phyloP scores from a whole-genome alignment of 2,113 vertebrate genomes.

The Sinosuthora webbiana region DNA sequence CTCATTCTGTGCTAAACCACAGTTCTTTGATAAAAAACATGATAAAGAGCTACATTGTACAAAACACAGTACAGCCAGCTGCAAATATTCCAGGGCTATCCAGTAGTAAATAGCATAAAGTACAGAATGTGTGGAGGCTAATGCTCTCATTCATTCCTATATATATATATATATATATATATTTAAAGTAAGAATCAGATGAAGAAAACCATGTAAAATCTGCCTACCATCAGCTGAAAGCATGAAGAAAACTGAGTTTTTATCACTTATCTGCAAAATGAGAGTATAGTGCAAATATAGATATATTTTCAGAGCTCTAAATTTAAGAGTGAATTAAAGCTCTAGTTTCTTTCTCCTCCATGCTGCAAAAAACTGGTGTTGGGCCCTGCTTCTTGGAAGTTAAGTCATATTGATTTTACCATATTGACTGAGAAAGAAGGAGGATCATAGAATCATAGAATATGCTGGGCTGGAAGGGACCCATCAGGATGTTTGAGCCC shows the following conservation, averaged over 20 bases:
- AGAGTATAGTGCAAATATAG: constrained; percentile 24
- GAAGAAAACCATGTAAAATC: constrained; percentile 24
- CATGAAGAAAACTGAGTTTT: not conserved
- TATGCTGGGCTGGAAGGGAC: not conserved
- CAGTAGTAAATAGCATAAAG: constrained; percentile 54
- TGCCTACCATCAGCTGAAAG: constrained; percentile 54
- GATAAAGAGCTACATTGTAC: constrained; percentile 62
- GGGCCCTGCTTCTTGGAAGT: not conserved
- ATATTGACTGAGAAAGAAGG: not conserved
- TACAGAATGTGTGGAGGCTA: constrained; percentile 37
- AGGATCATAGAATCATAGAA: too few species aligned
- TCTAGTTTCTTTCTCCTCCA: not conserved
- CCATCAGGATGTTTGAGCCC: not conserved
- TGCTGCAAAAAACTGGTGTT: not conserved
- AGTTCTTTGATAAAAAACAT: constrained; percentile 41
- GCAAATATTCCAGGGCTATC: constrained; percentile 60
- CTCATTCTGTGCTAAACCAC: constrained; percentile 23
- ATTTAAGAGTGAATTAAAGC: not conserved
- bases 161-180: not conserved
- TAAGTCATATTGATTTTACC: not conserved
- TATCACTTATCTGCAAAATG: not conserved
- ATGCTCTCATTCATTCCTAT: constrained; percentile 54
- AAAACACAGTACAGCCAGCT: constrained; percentile 54
- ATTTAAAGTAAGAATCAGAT: not conserved
- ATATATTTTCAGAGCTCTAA: constrained; percentile 19